Conservation (phyloP, 2,113 vertebrate genomes). For the Andinoacara biseriatus region DNA sequence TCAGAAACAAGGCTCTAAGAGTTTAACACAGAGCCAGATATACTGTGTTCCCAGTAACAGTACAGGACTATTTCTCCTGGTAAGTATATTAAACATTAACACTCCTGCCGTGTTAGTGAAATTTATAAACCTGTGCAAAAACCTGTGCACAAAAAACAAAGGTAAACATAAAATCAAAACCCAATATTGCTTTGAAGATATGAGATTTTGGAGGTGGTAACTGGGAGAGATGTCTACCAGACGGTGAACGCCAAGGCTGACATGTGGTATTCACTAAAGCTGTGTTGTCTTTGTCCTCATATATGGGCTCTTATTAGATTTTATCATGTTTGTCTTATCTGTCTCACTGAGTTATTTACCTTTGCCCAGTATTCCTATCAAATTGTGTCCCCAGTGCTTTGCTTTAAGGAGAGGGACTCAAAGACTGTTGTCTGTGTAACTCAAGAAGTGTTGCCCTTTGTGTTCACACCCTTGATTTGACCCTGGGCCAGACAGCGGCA, state of each 20-base stretch:
- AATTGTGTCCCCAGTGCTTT: constrained; percentile 61
- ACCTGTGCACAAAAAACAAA: constrained; percentile 23
- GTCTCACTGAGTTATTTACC: constrained; percentile 73
- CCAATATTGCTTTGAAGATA: constrained; percentile 15
- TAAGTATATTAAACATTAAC: constrained; percentile 32
- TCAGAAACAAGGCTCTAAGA: constrained; percentile 19
- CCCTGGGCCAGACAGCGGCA: constrained; percentile 26
- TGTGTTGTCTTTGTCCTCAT: constrained; percentile 75
- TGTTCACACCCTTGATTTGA: constrained; percentile 55
- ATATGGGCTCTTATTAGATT: constrained; percentile 73
- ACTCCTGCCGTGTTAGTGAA: constrained; percentile 10
- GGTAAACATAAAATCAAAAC: constrained; percentile 32
- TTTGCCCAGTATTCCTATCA: constrained; percentile 65
- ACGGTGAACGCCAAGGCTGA: constrained; percentile 50
- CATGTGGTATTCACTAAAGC: constrained; percentile 80
- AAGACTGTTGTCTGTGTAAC: constrained; percentile 68
- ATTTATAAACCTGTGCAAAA: background rate
- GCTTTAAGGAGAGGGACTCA: constrained; percentile 49
- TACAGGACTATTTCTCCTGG: constrained; percentile 4
- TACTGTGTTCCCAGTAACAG: constrained; percentile 1
- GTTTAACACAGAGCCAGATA: constrained; percentile 44
- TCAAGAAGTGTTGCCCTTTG: constrained; percentile 54
- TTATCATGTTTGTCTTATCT: constrained; percentile 80
- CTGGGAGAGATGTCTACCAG: constrained; percentile 50
- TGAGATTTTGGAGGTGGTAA: constrained; percentile 41